Percentiles rank a stretch among this genome's conserved stretches.
Conservation (phyloP, 2,888 invertebrate genomes). For the Zygothrica quintamaculata region DNA sequence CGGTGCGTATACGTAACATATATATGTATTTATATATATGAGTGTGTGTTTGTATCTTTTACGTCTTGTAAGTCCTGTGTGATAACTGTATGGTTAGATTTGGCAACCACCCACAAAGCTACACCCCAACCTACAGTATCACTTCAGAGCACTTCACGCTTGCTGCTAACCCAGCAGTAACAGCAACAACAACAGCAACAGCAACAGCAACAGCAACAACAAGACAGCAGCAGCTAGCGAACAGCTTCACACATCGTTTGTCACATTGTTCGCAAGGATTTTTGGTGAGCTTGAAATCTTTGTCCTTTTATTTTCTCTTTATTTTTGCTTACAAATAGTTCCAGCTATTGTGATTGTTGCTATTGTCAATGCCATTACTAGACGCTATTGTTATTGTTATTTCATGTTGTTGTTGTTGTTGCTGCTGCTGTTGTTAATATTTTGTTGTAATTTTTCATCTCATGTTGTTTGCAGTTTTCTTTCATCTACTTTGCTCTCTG, state of each 20-base stretch:
- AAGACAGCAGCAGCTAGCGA: no score
- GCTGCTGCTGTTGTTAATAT: conserved; percentile 57
- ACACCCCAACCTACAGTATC: conserved; percentile 1
- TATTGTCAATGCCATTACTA: conserved; percentile 50
- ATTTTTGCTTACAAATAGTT: conserved; percentile 53
- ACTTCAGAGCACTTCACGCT: conserved; percentile 59
- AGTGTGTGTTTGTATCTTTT: conserved; percentile 17
- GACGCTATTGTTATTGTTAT: conserved; percentile 25
- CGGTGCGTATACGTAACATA: conserved; percentile 71
- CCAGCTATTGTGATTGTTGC: conserved; percentile 61
- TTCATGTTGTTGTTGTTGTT: conserved; percentile 4
- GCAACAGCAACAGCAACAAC: conserved; percentile 11
- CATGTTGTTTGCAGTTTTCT: conserved; percentile 45
- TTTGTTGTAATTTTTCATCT: conserved; percentile 76
- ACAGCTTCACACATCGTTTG: conserved; percentile 77
- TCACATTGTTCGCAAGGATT: conserved; percentile 72
- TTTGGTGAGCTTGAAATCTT: conserved; percentile 56
- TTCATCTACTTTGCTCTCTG: conserved; percentile 12
- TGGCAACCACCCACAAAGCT: conserved; percentile 27
- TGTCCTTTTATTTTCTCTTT: conserved; percentile 33
- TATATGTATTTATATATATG: conserved; percentile 39
- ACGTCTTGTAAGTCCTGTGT: conserved; percentile 47
- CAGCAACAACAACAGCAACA: no score
- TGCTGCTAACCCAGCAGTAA: conserved; percentile 45
- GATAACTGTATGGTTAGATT: conserved; percentile 73